Evolutionary conservation across 2,888 invertebrate species (phyloP).

Genomic region (Philonicus albiceps): DNA sequence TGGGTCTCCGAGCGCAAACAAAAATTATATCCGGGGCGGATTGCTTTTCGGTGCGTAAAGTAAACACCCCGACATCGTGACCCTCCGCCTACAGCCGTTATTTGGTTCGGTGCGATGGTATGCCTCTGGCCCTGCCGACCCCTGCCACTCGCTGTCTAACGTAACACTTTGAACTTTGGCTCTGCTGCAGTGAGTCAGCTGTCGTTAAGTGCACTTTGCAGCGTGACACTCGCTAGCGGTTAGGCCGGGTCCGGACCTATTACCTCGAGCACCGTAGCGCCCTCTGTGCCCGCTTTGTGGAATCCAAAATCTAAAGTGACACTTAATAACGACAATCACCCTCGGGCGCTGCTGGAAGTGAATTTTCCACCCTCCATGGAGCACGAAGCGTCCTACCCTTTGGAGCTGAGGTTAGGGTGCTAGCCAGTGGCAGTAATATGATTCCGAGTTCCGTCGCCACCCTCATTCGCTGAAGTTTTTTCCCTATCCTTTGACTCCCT

Average conservation of each 20-base stretch:
- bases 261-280: not conserved
- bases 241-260: not conserved
- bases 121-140: not conserved
- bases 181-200: not conserved
- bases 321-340: constrained; percentile 34
- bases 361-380: not conserved
- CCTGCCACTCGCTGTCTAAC: not conserved
- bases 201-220: not conserved
- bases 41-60: constrained; percentile 19
- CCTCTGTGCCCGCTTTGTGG: not conserved
- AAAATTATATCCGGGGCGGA: constrained; percentile 19
- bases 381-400: not conserved
- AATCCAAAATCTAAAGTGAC: constrained; percentile 23
- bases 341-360: not conserved
- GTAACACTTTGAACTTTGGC: constrained; percentile 13
- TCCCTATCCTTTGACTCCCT: not conserved
- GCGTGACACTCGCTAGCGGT: not conserved
- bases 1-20: constrained; percentile 26
- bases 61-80: not conserved
- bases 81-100: not conserved
- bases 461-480: not conserved
- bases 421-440: constrained; percentile 6
- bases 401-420: not conserved
- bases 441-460: not conserved
- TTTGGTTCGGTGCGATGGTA: not conserved